Evolutionary conservation across 1,140 invertebrate species (phyloP), one percentile per base, ranked within the genome.

Genomic region (Rhizoglyphus robini): DNA sequence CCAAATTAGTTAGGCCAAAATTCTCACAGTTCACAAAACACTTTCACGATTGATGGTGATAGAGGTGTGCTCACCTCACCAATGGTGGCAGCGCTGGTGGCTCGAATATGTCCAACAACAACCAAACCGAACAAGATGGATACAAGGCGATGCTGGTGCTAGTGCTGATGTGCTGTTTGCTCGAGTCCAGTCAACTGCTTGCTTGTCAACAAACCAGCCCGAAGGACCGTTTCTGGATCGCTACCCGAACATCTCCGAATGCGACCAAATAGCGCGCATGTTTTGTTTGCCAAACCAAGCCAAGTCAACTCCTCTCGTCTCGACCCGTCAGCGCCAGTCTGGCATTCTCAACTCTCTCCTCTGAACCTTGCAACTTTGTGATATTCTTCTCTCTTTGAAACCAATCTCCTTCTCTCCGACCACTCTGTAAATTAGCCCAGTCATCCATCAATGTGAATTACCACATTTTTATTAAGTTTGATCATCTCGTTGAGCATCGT

Each of bases 351-450:
- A 25, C 23, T 32, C 51, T 54, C 8, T 5, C 20, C 5, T 54
- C 51, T 54, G 8, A 11, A 54, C 51, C 51, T 54, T 54, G 51
- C 51, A 54, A 54, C 51, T 8, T 8, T 54, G 51, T 54, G 51
- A 54, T 54, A 54, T 54, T 20, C 20, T 18, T 54, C 51, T 54
- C 8, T 54, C 23, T 54, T 23, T 46, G 15, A 46, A 15, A 15
- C 41, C 23, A 15, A 15, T 46, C 41, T 46, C 23, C 41, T 46
- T 23, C 23, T 46, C 23, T 46, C 41, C 15, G 23, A 23, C 15
- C 51, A 8, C 23, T 32, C 51, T 25, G 23, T 23, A 11, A 8
- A 8, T 27, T 15, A 54, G 15, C 8, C 23, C 20, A 54, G 23
- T 27, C 23, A 11, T 15, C 51, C 8, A 32, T 23, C 51, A 54